Percentiles rank a stretch among this genome's conserved stretches.
Conservation (phyloP, 2,113 vertebrate species). For the Edolisoma coerulescens region DNA sequence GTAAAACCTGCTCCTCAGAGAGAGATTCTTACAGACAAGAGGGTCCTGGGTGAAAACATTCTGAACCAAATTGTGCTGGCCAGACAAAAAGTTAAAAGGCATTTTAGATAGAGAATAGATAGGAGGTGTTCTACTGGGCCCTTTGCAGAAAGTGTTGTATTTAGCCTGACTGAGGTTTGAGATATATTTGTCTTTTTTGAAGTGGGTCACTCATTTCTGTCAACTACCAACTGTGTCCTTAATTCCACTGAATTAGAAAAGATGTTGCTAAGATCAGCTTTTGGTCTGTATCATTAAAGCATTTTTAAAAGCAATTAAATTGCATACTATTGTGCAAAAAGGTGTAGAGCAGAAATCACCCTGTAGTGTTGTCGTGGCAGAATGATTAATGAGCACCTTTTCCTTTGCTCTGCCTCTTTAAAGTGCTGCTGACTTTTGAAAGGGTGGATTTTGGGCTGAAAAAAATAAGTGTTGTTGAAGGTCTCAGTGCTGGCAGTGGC, state of each 20-base stretch:
- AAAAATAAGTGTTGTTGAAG: not conserved
- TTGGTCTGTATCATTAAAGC: constrained; percentile 38
- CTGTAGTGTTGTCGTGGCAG: constrained; percentile 25
- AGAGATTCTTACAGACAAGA: not conserved
- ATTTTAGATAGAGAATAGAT: not conserved
- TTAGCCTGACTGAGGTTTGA: not conserved
- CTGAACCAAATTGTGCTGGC: not conserved
- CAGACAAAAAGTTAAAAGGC: not conserved
- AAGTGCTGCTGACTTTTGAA: constrained; percentile 28
- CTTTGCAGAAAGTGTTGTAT: not conserved
- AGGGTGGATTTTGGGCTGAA: not conserved
- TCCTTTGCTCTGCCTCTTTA: constrained; percentile 24
- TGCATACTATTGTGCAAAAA: constrained; percentile 42
- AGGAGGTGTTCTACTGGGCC: not conserved
- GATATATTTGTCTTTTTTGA: constrained; percentile 39
- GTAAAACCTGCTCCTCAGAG: not conserved
- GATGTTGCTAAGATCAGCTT: constrained; percentile 50
- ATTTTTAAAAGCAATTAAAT: constrained; percentile 62
- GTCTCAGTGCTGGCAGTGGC: not conserved
- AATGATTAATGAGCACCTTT: constrained; percentile 50
- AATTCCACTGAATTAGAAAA: constrained; percentile 37
- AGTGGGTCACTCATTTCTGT: not conserved
- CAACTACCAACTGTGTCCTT: constrained; percentile 49
- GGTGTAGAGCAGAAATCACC: constrained; percentile 43
- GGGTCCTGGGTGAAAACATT: not conserved